phyloP scores from a whole-genome alignment of 1,140 invertebrate genomes.

The Aphelinus atriplicis region DNA sequence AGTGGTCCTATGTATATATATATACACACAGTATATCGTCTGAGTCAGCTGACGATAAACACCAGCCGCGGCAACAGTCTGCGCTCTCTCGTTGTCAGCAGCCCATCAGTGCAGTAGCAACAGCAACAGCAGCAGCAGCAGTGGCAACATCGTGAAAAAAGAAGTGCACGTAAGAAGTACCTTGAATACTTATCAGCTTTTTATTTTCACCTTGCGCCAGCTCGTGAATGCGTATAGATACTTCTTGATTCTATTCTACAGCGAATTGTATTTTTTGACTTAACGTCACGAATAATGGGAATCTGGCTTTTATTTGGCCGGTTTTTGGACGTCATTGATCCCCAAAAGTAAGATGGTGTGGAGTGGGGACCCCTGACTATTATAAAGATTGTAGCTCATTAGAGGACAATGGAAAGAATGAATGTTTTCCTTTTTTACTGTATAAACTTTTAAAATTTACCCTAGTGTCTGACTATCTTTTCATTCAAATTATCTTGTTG shows the following conservation, averaged over 20 bases:
- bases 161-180: no score
- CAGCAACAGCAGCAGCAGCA: not conserved
- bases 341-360: not conserved
- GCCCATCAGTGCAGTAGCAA: not conserved
- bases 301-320: not conserved
- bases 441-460: not conserved
- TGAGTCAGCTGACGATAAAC: slow-evolving; percentile 3
- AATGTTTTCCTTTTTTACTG: not conserved
- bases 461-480: not conserved
- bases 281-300: not conserved
- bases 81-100: not conserved
- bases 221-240: not conserved
- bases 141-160: not conserved
- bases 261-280: not conserved
- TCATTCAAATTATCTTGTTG: not conserved
- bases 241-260: not conserved
- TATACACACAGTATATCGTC: no score
- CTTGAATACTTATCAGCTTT: no score
- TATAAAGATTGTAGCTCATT: no score
- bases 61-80: not conserved
- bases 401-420: not conserved
- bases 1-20: no score
- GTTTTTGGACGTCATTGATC: slow-evolving; percentile 20
- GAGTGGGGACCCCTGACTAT: not conserved
- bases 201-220: no score